Evolutionary conservation across 2,888 invertebrate genomes (phyloP).

Genomic region (Drosophila stalkeri): DNA sequence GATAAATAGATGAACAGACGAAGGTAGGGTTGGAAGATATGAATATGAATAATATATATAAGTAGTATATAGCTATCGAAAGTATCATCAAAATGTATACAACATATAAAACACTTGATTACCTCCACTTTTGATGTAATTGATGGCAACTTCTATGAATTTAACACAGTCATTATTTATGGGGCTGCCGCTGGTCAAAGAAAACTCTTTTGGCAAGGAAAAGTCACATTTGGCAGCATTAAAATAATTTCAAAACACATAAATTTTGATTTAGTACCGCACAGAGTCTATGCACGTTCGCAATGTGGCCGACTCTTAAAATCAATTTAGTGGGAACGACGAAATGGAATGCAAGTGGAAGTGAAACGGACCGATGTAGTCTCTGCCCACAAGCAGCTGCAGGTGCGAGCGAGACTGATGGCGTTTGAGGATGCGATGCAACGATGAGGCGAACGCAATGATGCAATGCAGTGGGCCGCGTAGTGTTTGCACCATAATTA

Average conservation of each 20-base stretch:
- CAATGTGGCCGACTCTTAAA: constrained; percentile 55
- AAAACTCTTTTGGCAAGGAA: constrained; percentile 28
- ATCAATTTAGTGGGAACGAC: constrained; percentile 64
- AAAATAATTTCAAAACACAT: constrained; percentile 81
- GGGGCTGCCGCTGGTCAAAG: constrained; percentile 44
- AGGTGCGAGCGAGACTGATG: neutral
- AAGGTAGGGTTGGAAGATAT: neutral
- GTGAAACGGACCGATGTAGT: neutral
- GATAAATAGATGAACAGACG: neutral
- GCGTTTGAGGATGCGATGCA: constrained; percentile 1
- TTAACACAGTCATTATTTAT: constrained; percentile 70
- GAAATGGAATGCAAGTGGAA: neutral
- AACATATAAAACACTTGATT: neutral
- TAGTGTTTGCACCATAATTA: constrained; percentile 75
- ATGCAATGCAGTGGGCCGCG: constrained; percentile 43
- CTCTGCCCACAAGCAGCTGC: neutral
- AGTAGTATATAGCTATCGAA: neutral
- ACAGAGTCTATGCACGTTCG: constrained; percentile 57
- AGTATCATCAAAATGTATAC: neutral
- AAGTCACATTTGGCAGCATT: constrained; percentile 74
- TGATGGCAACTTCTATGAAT: constrained; percentile 41
- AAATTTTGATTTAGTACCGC: constrained; percentile 78
- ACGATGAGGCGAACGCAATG: neutral
- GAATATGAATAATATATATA: too few relatives aligned
- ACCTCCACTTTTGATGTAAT: constrained; percentile 32